Base-by-base conservation (phyloP, 2,888 invertebrate species). In the Antheraea yamamai region DNA sequence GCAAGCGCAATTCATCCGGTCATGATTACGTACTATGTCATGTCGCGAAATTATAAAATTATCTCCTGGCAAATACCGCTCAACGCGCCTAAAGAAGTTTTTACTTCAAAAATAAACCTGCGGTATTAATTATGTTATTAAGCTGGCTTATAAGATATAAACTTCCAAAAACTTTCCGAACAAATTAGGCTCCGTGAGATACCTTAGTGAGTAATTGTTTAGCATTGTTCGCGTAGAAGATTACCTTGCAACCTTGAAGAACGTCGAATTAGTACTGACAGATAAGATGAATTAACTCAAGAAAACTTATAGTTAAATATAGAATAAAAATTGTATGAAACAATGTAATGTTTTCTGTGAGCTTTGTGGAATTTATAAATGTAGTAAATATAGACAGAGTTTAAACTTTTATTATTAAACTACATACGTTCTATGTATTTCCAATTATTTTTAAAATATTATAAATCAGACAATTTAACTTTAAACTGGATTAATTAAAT, bases 251-350 rank as follows among this genome's bases (percentile, higher is more conserved):
- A 14, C 64, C 26, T 66, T 66, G 64, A 66, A 30, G 30, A 23
- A 30, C 30, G 18, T 16, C 16, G 26, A 26, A 30, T 30, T 66
- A 26, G 10, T 4, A 66, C 30, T 66, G 30, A 66, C 64, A 30
- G 64, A 66, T 66, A 66, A 66, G 30, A 66, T 26, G 16, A 66
- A 66, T 61, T 61, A 61, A 23, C 61, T n/a, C 23, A 61, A 61
- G 23, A 0, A 47, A 47, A 47, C 47, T 23, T 61, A 61, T 10
- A 23, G 61, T n/a, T 47, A 10, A n/a, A 58, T 20, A n/a, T 26
- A 64, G 23, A 64, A 23, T 26, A 64, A 64, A 64, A 26, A 16
- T 30, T 66, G 0, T 66, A 30, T 66, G 20, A 61, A n/a, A n/a
- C 10, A 10, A 20, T 20, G n/a, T 61, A n/a, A n/a, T n/a, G n/a